These are phyloP conservation scores for Laticauda colubrina DNA, from an alignment of 2,113 vertebrate genomes.

Conservation along the genomic window DNA sequence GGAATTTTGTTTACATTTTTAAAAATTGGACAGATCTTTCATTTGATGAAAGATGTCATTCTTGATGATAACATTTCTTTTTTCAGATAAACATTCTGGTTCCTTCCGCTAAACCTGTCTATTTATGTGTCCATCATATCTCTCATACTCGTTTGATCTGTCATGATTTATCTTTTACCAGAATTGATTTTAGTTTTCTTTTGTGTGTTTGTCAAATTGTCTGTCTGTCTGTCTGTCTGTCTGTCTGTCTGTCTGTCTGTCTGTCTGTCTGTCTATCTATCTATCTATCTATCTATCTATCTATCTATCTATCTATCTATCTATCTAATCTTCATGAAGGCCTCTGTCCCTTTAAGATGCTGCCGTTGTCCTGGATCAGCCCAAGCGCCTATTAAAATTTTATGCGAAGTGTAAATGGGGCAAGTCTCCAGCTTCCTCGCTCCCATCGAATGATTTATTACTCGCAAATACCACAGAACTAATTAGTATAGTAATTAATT, in stretches of 20 bases:
- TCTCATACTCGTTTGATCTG: background rate
- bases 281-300: background rate
- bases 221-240: background rate
- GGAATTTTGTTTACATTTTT: background rate
- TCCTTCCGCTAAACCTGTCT: background rate
- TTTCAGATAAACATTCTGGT: background rate
- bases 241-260: background rate
- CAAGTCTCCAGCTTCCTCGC: slow-evolving; percentile 86
- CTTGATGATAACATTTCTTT: background rate
- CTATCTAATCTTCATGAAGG: background rate
- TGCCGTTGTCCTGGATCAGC: slow-evolving; percentile 77
- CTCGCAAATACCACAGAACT: slow-evolving; percentile 99
- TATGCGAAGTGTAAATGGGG: slow-evolving; percentile 85
- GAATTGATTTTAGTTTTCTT: background rate
- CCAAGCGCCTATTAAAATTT: slow-evolving; percentile 83
- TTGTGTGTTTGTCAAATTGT: no score
- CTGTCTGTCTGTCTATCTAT: background rate
- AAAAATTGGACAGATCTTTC: background rate
- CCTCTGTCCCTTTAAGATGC: slow-evolving; percentile 77
- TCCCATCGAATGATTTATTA: slow-evolving; percentile 98
- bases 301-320: background rate
- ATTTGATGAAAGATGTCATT: background rate
- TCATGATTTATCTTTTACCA: background rate
- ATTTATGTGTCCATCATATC: background rate
- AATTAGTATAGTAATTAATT: slow-evolving; percentile 99